These are phyloP conservation scores for Myiagra hebetior DNA, from an alignment of 2,113 vertebrate species.

Conservation along the genomic window DNA sequence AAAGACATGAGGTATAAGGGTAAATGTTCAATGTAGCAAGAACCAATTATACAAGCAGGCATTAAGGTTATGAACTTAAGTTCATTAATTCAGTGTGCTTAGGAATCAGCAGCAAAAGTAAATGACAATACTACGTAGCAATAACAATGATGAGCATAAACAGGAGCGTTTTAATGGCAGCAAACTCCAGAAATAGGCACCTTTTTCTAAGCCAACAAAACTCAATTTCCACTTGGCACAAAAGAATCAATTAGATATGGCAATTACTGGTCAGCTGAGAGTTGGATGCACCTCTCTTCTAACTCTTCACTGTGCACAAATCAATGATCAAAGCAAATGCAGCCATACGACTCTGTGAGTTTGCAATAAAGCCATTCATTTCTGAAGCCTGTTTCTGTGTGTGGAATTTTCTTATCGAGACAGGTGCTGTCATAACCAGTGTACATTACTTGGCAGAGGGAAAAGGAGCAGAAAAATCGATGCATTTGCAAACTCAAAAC, in stretches of 20 bases:
- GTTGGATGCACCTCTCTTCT: not conserved
- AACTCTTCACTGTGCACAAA: not conserved
- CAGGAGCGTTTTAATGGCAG: not conserved
- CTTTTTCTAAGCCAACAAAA: conserved; percentile 10
- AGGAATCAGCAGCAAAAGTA: not conserved
- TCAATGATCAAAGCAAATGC: not conserved
- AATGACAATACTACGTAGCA: not conserved
- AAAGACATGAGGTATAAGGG: not conserved
- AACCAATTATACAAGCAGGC: not conserved
- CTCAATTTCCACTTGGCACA: conserved; percentile 18
- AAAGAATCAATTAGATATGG: conserved; percentile 3
- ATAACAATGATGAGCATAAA: not conserved
- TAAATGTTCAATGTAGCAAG: not conserved
- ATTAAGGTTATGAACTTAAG: not conserved
- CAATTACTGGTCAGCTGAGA: not conserved
- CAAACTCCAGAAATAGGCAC: not conserved
- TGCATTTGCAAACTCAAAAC: not conserved
- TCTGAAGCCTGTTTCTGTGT: not conserved
- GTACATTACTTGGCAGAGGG: not conserved
- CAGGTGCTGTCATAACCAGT: not conserved
- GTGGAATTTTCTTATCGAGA: not conserved
- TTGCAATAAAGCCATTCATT: not conserved
- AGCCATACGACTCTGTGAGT: not conserved
- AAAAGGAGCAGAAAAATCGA: not conserved
- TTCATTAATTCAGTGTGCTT: not conserved